Evolutionary conservation across 1,140 invertebrate species (phyloP).

Genomic region (Drosophila murphyi): DNA sequence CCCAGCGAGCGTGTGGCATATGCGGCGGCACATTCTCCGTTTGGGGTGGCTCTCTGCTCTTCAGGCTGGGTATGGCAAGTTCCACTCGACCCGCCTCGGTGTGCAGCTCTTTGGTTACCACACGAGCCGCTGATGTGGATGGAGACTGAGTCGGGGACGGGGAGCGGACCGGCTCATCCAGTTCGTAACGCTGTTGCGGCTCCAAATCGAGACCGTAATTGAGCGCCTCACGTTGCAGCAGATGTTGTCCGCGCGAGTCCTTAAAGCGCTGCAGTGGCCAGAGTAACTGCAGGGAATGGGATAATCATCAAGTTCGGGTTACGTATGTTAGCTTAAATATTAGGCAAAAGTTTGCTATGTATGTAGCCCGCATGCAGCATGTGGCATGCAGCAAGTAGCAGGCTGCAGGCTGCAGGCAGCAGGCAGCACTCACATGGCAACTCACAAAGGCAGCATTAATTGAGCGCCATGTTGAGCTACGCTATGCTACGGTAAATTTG

Average conservation of each 20-base stretch:
- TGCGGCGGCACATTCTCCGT: conserved; percentile 44
- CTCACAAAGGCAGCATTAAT: conserved; percentile 4
- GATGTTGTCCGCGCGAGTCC: conserved; percentile 87
- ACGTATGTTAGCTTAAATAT: conserved; percentile 30
- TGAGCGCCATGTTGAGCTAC: conserved; percentile 24
- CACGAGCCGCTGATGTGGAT: conserved; percentile 1
- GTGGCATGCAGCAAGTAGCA: conserved; percentile 16
- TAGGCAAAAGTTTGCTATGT: not conserved
- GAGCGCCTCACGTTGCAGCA: conserved; percentile 82
- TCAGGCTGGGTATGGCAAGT: conserved; percentile 12
- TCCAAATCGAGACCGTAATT: conserved; percentile 75
- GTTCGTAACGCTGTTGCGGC: conserved; percentile 56
- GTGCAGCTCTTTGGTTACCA: conserved; percentile 60
- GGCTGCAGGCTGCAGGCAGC: conserved; percentile 5
- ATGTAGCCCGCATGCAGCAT: conserved; percentile 25
- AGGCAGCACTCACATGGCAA: not conserved
- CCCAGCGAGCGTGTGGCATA: conserved; percentile 71
- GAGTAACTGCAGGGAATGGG: conserved; percentile 85
- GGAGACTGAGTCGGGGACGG: not conserved
- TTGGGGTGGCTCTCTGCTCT: not conserved
- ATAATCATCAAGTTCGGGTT: conserved; percentile 12
- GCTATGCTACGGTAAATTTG: conserved; percentile 56
- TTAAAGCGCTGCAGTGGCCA: conserved; percentile 90
- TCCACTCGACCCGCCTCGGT: conserved; percentile 33
- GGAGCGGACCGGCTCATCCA: conserved; percentile 65